phyloP scores from a whole-genome alignment of 2,888 invertebrate species.

The Drosophila pseudotalamancana region DNA sequence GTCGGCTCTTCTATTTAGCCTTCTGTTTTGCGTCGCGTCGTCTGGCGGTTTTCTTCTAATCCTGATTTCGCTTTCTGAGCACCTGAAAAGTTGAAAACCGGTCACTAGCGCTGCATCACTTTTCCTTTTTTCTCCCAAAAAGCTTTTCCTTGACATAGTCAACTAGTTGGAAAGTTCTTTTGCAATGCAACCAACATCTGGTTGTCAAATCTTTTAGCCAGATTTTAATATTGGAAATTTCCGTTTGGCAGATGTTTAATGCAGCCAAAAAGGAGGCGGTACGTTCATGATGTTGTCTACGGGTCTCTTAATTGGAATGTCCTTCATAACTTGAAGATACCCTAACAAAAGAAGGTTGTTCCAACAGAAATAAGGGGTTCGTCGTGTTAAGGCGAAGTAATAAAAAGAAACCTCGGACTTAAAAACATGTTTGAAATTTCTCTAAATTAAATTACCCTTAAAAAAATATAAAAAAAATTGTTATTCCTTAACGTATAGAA shows the following conservation, averaged over 20 bases:
- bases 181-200: slow-evolving; percentile 10
- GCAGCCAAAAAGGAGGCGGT: slow-evolving; percentile 2
- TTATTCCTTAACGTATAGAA: no score
- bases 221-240: slow-evolving; percentile 44
- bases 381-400: no score
- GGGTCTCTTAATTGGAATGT: slow-evolving; percentile 6
- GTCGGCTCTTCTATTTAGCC: slow-evolving; percentile 45
- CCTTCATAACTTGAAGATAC: slow-evolving; percentile 17
- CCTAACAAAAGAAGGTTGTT: no score
- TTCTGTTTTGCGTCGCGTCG: slow-evolving; percentile 16
- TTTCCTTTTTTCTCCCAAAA: slow-evolving; percentile 60
- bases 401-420: no score
- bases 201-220: slow-evolving; percentile 20
- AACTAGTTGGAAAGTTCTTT: slow-evolving; percentile 74
- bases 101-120: slow-evolving; percentile 58
- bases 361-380: no score
- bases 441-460: no score
- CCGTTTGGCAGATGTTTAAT: slow-evolving; percentile 26
- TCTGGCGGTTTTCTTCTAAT: slow-evolving; percentile 45
- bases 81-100: slow-evolving; percentile 47
- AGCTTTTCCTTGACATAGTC: slow-evolving; percentile 46
- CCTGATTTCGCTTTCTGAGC: slow-evolving; percentile 76
- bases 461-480: no score
- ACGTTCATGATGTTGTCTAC: slow-evolving; percentile 21
- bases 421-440: no score